Evolutionary conservation across 2,888 invertebrate genomes (phyloP), one percentile per base, ranked within the genome.

Genomic region (Osmoderma eremita): DNA sequence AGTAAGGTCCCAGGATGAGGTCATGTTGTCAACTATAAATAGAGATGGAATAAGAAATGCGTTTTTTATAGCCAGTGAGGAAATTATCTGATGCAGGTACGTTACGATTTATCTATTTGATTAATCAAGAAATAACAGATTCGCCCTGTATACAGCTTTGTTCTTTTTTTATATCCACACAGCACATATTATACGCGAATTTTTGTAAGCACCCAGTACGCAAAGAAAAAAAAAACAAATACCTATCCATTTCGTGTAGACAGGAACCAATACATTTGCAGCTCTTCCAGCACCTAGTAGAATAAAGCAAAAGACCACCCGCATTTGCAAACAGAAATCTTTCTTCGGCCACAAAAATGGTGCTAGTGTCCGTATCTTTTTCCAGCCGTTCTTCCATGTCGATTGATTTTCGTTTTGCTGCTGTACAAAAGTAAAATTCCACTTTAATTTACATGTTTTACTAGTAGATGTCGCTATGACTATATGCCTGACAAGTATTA

Each of bases 291-390:
- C 87, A 8, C 88, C 80, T 51, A 99, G 86, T 8, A 95, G 83
- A 0, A 87, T 4, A 41, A 98, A 86, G 81, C 98, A 98, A 65
- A 94, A 77, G 15, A 95, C 67, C 0, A 98, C 97, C 67, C 91
- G 85, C 0, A 93, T 73, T 82, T 98, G 98, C 3, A 98, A 86
- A 6, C 86, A 75, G 17, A 84, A 62, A 78, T 91, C 91, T 75
- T 91, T 93, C 76, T 89, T 91, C 0, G 98, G 98, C 98, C 98
- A 99, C 36, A 98, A 84, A 84, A 95, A 98, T 0, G 98, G 98
- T 70, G 91, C 84, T 48, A 98, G 86, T 3, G 89, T 90, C 75
- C 88, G 88, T 10, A 94, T 80, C 81, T 97, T 97, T 75, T 87
- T 86, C 86, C 89, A 91, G 2, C 89, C 88, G 83, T 93, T 93